phyloP scores from a whole-genome alignment of 2,888 invertebrate species.

The Linnaemya tessellans region DNA sequence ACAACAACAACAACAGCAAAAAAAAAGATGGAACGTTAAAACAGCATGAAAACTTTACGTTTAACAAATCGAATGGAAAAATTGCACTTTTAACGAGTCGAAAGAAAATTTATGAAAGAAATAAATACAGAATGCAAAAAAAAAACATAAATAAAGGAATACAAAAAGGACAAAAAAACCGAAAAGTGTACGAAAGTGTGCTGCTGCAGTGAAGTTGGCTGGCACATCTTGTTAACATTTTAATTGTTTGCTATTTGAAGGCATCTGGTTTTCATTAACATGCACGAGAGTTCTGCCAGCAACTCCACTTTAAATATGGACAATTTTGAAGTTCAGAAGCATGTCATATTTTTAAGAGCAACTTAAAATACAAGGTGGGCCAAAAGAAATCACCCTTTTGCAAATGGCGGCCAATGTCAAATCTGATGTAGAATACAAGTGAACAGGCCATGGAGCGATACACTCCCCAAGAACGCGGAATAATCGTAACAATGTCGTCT shows the following conservation, averaged over 20 bases:
- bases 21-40: neutral
- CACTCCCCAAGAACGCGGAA: too few species aligned
- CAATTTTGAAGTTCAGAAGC: too few species aligned
- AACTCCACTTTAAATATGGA: too few species aligned
- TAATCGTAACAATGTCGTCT: too few species aligned
- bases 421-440: too few species aligned
- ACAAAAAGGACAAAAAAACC: too few species aligned
- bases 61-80: conserved; percentile 45
- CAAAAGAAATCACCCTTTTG: too few species aligned
- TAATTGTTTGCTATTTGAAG: neutral
- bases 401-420: too few species aligned
- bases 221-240: neutral
- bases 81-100: conserved; percentile 27
- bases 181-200: neutral
- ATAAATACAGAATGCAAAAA: neutral
- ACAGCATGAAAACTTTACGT: conserved; percentile 16
- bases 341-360: too few species aligned
- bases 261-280: too few species aligned
- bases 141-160: neutral
- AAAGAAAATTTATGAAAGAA: conserved; percentile 14
- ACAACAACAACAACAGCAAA: neutral
- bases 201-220: neutral
- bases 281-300: too few species aligned
- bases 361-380: neutral
- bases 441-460: too few species aligned